Evolutionary conservation across 2,113 vertebrate genomes (phyloP).

Genomic region (Noctilio leporinus): DNA sequence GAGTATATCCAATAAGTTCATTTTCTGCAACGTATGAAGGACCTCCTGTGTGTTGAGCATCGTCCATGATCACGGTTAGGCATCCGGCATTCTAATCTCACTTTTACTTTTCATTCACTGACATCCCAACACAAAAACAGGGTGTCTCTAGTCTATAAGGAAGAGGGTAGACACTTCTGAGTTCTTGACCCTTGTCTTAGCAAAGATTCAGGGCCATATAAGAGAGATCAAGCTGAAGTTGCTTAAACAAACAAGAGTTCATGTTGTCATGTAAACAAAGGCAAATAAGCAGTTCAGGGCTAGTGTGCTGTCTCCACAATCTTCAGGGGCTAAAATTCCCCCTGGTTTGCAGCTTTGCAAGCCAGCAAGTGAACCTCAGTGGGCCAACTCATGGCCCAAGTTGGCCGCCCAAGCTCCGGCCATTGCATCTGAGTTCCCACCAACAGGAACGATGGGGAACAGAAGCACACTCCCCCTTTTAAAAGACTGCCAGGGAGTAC

Average conservation of each 20-base stretch:
- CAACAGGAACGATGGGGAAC: not conserved
- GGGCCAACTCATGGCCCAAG: not conserved
- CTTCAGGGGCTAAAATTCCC: not conserved
- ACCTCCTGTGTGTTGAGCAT: fast-evolving
- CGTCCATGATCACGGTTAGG: not conserved
- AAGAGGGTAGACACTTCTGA: not conserved
- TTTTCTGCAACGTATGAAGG: not conserved
- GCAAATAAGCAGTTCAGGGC: not conserved
- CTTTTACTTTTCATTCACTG: not conserved
- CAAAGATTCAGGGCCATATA: not conserved
- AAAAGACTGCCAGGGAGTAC: not conserved
- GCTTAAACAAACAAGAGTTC: not conserved
- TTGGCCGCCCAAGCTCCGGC: not conserved
- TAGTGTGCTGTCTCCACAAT: not conserved
- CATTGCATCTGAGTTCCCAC: not conserved
- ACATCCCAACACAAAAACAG: not conserved
- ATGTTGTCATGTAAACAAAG: not conserved
- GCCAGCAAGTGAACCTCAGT: not conserved
- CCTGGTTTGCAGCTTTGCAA: not conserved
- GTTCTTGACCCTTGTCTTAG: not conserved
- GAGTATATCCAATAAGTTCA: not conserved
- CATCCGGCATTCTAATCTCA: fast-evolving
- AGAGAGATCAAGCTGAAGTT: not conserved
- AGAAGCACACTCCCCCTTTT: not conserved
- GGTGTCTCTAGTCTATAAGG: not conserved